These are phyloP conservation scores for Nebria salina DNA, from an alignment of 2,888 invertebrate genomes.

Conservation along the genomic window DNA sequence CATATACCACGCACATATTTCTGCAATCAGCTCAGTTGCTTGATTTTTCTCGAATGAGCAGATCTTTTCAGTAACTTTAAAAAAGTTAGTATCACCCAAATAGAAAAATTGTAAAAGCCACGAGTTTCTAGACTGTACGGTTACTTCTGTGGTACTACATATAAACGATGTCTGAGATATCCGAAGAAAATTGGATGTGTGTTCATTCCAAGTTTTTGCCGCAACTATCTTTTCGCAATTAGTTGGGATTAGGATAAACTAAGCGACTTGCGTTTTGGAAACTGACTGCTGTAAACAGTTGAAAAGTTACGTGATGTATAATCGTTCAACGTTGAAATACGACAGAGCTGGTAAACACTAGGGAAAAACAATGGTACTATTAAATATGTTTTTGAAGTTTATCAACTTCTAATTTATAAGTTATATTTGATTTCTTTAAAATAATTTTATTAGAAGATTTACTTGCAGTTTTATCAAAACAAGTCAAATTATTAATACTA, in stretches of 20 bases:
- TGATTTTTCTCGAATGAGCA: not conserved
- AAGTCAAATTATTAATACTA: not conserved
- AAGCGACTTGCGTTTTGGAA: not conserved
- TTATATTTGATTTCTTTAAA: not conserved
- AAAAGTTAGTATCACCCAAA: constrained; percentile 28
- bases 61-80: constrained; percentile 29
- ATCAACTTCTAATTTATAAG: not conserved
- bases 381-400: not conserved
- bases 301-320: constrained; percentile 13
- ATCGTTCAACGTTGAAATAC: not conserved
- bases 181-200: constrained; percentile 5
- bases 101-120: constrained; percentile 41
- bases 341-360: constrained; percentile 1
- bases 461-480: not conserved
- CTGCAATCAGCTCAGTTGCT: constrained; percentile 34
- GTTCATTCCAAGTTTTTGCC: constrained; percentile 24
- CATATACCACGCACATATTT: not conserved
- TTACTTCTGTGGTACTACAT: constrained; percentile 13
- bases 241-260: constrained; percentile 29
- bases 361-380: not conserved
- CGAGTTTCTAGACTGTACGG: constrained; percentile 24
- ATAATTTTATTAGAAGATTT: not conserved
- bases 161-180: not conserved
- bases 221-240: constrained; percentile 32
- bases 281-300: constrained; percentile 11